Base-by-base conservation (phyloP, 2,113 vertebrate genomes). In the Nothobranchius furzeri region DNA sequence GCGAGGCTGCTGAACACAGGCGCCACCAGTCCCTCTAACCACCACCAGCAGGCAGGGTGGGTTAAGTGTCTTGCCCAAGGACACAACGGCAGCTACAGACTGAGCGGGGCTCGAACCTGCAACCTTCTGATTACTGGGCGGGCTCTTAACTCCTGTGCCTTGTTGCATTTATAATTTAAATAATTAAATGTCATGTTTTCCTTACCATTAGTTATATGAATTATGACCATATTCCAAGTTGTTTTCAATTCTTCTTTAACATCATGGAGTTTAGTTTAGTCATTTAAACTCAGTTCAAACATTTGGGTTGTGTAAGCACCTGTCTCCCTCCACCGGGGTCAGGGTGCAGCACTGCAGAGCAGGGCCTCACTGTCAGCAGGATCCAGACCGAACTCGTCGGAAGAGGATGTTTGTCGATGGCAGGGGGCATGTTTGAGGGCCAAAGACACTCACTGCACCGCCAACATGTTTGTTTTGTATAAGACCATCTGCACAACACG, bases 331-430 rank as follows among this genome's bases (percentile, higher is more conserved):
- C 42, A 46, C 30, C 17, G 53, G 61, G 74, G 76, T 83, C 85
- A 76, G 8, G 69, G 68, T 10, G 13, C 37, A 62, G 49, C 42
- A 11, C 47, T 46, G 47, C 65, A 64, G 61, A 58, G 66, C 73
- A 59, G 75, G 67, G 70, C 76, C 64, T 14, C 75, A 12, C 30
- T 50, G 36, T 6, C 49, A 55, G 65, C 48, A 43, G 68, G 62
- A 42, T 58, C 36, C 4, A 10, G 36, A 73, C 66, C 70, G 68
- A 64, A 15, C 55, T 70, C 58, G 57, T 78, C 24, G 53, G 49
- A 63, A 67, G n/a, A 83, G 83, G 70, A 84, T 86, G 81, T 89
- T 87, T 87, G 66, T 69, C 14, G 42, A 58, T 14, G 12, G 7
- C 51, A 37, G 54, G 77, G 25, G 25, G 53, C 47, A 65, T 43